These are phyloP conservation scores for Tachysurus fulvidraco DNA, from an alignment of 2,113 vertebrate species.

Conservation along the genomic window DNA sequence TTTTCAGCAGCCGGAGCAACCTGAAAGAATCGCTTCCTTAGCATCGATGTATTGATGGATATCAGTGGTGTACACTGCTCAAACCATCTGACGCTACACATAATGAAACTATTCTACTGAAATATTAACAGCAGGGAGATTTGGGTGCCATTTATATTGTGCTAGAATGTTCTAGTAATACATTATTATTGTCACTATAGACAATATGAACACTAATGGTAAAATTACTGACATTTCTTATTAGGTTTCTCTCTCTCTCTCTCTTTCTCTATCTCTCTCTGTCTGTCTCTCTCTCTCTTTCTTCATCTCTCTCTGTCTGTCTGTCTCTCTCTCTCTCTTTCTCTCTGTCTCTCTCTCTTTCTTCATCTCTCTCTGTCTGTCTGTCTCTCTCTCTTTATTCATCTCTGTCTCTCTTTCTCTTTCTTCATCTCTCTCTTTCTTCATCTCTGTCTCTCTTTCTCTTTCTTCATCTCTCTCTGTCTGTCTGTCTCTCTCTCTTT, in stretches of 20 bases:
- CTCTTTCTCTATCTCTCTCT: too few relatives aligned
- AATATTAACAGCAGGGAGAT: not conserved
- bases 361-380: too few relatives aligned
- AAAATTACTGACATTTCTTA: not conserved
- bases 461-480: too few relatives aligned
- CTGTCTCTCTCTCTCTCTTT: not conserved
- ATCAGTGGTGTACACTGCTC: not conserved
- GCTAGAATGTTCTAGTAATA: not conserved
- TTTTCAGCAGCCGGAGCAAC: conserved; percentile 51
- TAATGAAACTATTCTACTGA: not conserved
- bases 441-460: not conserved
- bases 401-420: too few relatives aligned
- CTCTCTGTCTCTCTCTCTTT: too few relatives aligned
- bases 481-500: too few relatives aligned
- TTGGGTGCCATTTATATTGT: not conserved
- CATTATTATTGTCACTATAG: not conserved
- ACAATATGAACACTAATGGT: not conserved
- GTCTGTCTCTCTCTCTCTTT: too few relatives aligned
- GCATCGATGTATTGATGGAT: not conserved
- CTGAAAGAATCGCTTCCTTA: conserved; percentile 31
- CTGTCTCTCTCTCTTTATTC: not conserved
- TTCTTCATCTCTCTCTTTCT: too few relatives aligned
- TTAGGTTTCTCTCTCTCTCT: not conserved
- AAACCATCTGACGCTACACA: not conserved
- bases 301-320: too few relatives aligned